Percentiles rank a stretch among this genome's conserved stretches.
Evolutionary conservation across 2,797 vertebrate genomes (phyloP).

Genomic region (Eulemur mongoz): DNA sequence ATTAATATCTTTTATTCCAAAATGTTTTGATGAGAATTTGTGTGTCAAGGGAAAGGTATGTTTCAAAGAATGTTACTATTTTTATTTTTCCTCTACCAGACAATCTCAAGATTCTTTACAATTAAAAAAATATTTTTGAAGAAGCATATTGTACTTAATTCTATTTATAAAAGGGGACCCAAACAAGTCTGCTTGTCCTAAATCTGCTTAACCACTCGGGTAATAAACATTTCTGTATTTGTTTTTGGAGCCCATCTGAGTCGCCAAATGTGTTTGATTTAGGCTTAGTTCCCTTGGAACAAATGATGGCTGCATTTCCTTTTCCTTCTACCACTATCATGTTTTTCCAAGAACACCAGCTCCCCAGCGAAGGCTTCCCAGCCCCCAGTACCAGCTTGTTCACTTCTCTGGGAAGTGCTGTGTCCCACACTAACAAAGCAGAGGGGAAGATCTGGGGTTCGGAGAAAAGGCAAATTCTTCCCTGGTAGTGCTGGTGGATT

Average conservation of each 20-base stretch:
- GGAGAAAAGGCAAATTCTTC: neutral
- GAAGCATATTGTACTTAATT: constrained; percentile 6
- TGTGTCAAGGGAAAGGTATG: neutral
- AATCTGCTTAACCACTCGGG: neutral
- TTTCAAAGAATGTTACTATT: neutral
- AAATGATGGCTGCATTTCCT: constrained; percentile 53
- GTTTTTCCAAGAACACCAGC: constrained; percentile 72
- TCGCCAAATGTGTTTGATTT: constrained; percentile 61
- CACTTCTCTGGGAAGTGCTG: neutral
- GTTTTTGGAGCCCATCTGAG: constrained; percentile 55
- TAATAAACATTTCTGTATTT: constrained; percentile 73
- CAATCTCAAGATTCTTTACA: neutral
- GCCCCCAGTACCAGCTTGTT: neutral
- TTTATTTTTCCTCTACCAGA: neutral
- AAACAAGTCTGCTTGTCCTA: neutral
- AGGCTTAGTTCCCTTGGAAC: constrained; percentile 56
- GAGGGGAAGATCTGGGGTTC: neutral
- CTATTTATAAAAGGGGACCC: constrained; percentile 49
- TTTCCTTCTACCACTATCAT: constrained; percentile 71
- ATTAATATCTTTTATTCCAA: neutral
- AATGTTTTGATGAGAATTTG: neutral
- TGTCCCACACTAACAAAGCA: neutral
- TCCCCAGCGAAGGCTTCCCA: neutral
- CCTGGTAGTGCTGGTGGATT: neutral
- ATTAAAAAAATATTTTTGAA: neutral